Evolutionary conservation across 2,797 vertebrate species (phyloP).

Genomic region (Oryzias sinensis): DNA sequence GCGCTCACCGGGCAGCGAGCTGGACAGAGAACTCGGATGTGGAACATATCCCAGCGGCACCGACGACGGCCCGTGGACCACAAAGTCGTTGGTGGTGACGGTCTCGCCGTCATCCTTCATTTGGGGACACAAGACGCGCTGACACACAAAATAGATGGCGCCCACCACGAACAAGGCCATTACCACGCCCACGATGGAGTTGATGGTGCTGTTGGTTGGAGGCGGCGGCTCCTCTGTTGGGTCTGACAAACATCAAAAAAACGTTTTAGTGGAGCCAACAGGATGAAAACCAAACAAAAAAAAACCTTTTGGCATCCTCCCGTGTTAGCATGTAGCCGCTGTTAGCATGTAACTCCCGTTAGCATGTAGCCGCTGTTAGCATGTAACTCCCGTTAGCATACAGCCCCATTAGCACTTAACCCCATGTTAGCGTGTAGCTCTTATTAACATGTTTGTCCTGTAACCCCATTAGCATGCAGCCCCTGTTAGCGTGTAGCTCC

Average conservation of each 20-base stretch:
- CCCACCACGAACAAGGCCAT: constrained; percentile 92
- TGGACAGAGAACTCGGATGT: constrained; percentile 89
- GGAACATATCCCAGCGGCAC: constrained; percentile 94
- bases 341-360: too few relatives aligned
- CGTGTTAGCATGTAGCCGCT: too few relatives aligned
- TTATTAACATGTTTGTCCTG: too few relatives aligned
- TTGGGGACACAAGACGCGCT: constrained; percentile 92
- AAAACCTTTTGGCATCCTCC: too few relatives aligned
- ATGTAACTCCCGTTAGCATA: too few relatives aligned
- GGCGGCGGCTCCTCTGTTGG: constrained; percentile 90
- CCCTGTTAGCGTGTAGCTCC: too few relatives aligned
- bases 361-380: too few relatives aligned
- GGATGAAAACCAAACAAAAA: too few relatives aligned
- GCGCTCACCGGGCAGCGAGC: constrained; percentile 88
- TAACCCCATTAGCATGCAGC: too few relatives aligned
- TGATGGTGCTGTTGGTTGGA: constrained; percentile 89
- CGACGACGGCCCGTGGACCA: constrained; percentile 89
- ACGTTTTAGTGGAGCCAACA: background rate
- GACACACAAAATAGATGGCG: constrained; percentile 94
- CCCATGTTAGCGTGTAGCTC: too few relatives aligned
- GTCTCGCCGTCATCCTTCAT: constrained; percentile 96
- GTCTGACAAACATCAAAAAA: constrained; percentile 66
- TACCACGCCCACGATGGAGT: constrained; percentile 92
- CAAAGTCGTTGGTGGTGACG: constrained; percentile 93
- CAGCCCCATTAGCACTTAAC: too few relatives aligned